Evolutionary conservation across 37 sponge, comb jelly and placozoan species (phyloP).

Genomic region (Aphrocallistes beatrix): DNA sequence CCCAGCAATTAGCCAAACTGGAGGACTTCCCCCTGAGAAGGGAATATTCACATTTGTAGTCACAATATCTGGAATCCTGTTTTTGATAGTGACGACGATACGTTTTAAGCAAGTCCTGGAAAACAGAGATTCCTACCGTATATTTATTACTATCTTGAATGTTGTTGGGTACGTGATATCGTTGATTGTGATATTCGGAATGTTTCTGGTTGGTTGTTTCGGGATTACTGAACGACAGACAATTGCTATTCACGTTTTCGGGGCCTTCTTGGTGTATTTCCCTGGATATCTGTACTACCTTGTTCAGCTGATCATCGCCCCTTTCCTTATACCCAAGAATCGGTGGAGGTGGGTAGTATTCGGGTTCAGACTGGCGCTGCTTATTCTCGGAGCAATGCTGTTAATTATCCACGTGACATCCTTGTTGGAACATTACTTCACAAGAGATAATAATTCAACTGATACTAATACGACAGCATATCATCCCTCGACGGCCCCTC

Average conservation of each 20-base stretch:
- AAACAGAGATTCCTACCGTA: not conserved
- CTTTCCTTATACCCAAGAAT: not conserved
- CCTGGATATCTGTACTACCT: not conserved
- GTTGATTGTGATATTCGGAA: not conserved
- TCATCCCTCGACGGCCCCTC: not conserved
- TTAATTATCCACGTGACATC: not conserved
- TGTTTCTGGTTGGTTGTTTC: not conserved
- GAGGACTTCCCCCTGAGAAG: constrained; percentile 4
- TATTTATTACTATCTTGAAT: not conserved
- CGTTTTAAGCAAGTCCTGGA: not conserved
- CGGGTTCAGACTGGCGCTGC: not conserved
- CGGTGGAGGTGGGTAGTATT: not conserved
- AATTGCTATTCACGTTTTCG: not conserved
- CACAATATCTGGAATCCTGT: not conserved
- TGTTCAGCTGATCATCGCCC: not conserved
- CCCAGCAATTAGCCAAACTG: constrained; percentile 2
- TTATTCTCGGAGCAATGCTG: not conserved
- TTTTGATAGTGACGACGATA: not conserved
- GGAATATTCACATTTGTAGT: constrained; percentile 7
- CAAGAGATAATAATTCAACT: not conserved
- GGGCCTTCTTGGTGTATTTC: not conserved
- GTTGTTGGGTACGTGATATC: not conserved
- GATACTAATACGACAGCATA: not conserved
- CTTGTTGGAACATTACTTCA: not conserved
- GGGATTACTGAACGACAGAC: not conserved